Percentiles rank a stretch among this genome's conserved stretches.
Conservation (phyloP, 2,113 vertebrate species). For the Meleagris gallopavo region DNA sequence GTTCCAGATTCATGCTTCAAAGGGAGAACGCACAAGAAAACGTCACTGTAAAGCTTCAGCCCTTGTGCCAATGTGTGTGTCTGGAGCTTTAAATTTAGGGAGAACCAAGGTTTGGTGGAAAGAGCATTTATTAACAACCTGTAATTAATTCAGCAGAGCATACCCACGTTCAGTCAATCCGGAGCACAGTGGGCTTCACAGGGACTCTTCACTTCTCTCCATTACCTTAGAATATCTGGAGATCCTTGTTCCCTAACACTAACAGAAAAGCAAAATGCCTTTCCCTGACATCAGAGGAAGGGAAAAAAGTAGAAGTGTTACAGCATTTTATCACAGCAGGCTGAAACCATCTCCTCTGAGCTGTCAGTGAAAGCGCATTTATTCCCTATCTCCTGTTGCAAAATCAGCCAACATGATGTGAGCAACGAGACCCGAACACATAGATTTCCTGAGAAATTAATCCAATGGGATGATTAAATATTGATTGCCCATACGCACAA, state of each 20-base stretch:
- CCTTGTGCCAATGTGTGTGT: fast-evolving
- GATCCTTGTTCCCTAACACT: neutral
- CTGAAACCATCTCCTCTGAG: neutral
- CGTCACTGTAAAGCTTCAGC: neutral
- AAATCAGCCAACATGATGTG: neutral
- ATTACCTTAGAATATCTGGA: neutral
- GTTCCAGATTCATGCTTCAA: neutral
- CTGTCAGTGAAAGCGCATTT: neutral
- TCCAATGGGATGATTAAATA: constrained; percentile 1
- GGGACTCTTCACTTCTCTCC: neutral
- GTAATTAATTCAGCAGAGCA: neutral
- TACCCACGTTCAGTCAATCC: fast-evolving
- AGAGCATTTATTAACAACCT: neutral
- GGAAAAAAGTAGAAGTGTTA: neutral
- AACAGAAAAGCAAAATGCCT: neutral
- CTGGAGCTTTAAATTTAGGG: neutral
- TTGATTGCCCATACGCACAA: neutral
- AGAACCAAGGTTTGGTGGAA: neutral
- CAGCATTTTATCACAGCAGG: neutral
- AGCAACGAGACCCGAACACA: neutral
- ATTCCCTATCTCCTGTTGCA: neutral
- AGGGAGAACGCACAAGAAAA: neutral
- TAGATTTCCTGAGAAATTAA: neutral
- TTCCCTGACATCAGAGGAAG: neutral
- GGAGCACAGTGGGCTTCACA: neutral